Conservation (phyloP, 2,888 invertebrate species). For the Ochropacha duplaris region DNA sequence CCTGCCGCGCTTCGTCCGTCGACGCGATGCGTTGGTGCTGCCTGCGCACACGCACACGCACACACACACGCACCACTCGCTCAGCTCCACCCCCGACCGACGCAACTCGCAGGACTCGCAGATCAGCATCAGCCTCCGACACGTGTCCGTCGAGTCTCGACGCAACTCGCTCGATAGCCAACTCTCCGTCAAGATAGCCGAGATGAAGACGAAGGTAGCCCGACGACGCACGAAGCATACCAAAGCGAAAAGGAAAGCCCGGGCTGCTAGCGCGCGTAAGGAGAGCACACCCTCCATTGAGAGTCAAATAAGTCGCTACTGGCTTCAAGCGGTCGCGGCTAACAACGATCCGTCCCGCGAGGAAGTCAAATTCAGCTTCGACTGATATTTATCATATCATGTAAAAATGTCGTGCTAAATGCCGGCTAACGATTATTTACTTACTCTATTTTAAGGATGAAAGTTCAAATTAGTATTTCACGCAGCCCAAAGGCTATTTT, state of each 20-base stretch:
- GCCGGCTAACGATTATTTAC: neutral
- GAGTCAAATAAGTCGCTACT: conserved; percentile 88
- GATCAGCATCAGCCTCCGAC: conserved; percentile 90
- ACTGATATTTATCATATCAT: conserved; percentile 39
- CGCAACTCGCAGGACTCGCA: conserved; percentile 86
- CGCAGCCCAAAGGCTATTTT: conserved; percentile 26
- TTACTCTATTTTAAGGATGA: conserved; percentile 9
- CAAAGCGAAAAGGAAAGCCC: conserved; percentile 70
- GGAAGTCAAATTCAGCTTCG: conserved; percentile 76
- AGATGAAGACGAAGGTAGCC: conserved; percentile 89
- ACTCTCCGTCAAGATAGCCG: conserved; percentile 91
- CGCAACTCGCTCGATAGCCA: conserved; percentile 95
- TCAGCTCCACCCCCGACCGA: conserved; percentile 81
- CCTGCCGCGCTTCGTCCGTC: conserved; percentile 91
- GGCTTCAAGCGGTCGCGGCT: conserved; percentile 84
- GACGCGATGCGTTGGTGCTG: conserved; percentile 91
- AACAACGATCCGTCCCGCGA: conserved; percentile 82
- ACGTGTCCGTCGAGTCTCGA: conserved; percentile 93
- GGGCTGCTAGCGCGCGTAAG: conserved; percentile 67
- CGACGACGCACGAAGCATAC: conserved; percentile 75
- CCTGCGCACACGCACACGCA: conserved; percentile 58
- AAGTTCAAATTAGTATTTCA: conserved; percentile 56
- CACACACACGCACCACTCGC: conserved; percentile 71
- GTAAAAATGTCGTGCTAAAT: neutral
- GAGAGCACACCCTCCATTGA: conserved; percentile 92